Conservation (phyloP, 2,888 invertebrate genomes). For the Epicampocera succincta region DNA sequence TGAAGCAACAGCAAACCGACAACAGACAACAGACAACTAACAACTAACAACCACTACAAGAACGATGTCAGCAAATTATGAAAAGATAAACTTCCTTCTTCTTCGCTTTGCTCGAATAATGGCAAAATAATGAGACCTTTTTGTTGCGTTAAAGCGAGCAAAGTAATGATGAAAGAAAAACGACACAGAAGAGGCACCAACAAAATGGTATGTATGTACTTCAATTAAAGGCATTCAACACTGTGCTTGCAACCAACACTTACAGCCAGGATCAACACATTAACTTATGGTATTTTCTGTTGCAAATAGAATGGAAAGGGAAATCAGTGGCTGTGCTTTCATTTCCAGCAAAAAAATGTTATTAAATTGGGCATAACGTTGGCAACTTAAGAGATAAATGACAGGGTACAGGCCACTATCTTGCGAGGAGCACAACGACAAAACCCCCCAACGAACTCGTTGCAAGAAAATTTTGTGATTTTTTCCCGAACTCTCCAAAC, state of each 20-base stretch:
- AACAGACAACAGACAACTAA: no score
- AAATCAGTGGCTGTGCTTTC: not conserved
- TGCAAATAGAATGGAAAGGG: slow-evolving; percentile 3
- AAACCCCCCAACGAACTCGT: no score
- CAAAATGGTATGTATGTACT: slow-evolving; percentile 42
- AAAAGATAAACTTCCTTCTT: slow-evolving; percentile 59
- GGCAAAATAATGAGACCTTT: slow-evolving; percentile 41
- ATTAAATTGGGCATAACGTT: not conserved
- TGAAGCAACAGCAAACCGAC: slow-evolving; percentile 57
- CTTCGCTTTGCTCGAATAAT: slow-evolving; percentile 17
- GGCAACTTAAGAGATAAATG: not conserved
- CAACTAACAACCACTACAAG: slow-evolving; percentile 47
- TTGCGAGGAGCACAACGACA: not conserved
- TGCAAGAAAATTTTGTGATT: no score
- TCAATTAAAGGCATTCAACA: slow-evolving; percentile 70
- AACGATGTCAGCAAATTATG: slow-evolving; percentile 56
- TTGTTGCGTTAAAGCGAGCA: slow-evolving; percentile 12
- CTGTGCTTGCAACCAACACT: slow-evolving; percentile 57
- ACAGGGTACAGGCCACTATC: not conserved
- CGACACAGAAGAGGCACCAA: not conserved
- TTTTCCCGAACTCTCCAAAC: no score
- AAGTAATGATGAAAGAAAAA: slow-evolving; percentile 41
- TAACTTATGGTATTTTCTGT: slow-evolving; percentile 38
- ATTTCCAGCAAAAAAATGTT: slow-evolving; percentile 4
- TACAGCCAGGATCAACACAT: slow-evolving; percentile 54